Base-by-base conservation (phyloP, 2,888 invertebrate species). In the Macropis europaea region DNA sequence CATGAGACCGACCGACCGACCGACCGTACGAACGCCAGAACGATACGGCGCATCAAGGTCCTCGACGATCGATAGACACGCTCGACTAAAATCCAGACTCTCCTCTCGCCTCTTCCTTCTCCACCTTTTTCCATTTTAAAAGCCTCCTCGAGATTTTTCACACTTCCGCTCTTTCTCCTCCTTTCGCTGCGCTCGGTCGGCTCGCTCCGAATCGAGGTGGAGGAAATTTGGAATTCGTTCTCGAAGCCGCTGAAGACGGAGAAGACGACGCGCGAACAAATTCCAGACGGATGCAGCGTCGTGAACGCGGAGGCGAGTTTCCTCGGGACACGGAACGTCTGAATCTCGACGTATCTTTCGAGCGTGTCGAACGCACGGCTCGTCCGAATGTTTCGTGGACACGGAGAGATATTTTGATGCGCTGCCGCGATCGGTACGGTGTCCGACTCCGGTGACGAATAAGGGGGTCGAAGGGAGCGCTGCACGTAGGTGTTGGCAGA, bases 1-100 rank as follows among this genome's bases (percentile, higher is more conserved):
- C 82, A 84, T 80, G 84, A 86, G 84, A 84, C 83, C 84, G 83
- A 77, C 77, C 77, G 77, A 85, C 82, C 84, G 82, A 82, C 82
- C 84, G 84, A 85, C 84, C 84, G 85, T 82, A 82, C 81, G 81
- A 80, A 77, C 76, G 74, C 77, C 82, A 78, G 81, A 84, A 84
- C 81, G 81, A 80, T 84, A 86, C 81, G 84, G 82, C 86, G 86
- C 85, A 87, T 86, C 89, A 89, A 89, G 88, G 89, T 89, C 89
- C 87, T 88, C 83, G 63, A 78, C 88, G 89, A 89, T 89, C 89
- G 89, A 89, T 89, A 88, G 82, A 70, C 77, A 84, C 80, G 81
- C 64, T 82, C 83, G 81, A 74, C 76, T 68, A 68, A 81, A 77
- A 79, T 75, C 73, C 73, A 72, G 67, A 73, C 63, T 43, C 57